Percentiles rank a stretch among this genome's conserved stretches.
These are phyloP conservation scores for Ganaspis brasiliensis DNA, from an alignment of 2,888 invertebrate species.

Conservation along the genomic window DNA sequence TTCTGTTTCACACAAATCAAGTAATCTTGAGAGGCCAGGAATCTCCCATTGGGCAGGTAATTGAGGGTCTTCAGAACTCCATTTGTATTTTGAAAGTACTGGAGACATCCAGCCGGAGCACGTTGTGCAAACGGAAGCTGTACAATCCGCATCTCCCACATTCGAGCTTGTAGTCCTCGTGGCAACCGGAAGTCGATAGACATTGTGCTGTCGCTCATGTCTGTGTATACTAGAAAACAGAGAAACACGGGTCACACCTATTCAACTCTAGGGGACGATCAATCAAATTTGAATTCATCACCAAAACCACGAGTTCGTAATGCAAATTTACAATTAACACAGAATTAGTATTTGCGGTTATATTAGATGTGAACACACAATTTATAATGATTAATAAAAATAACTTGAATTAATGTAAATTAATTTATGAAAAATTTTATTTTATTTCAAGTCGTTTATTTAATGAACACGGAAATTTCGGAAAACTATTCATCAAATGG, in stretches of 20 bases:
- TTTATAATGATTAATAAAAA: too few species aligned
- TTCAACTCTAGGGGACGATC: neutral
- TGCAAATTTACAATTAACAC: neutral
- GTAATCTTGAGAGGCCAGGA: slow-evolving; percentile 90
- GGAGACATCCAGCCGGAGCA: slow-evolving; percentile 89
- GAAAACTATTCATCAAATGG: too few species aligned
- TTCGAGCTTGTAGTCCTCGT: slow-evolving; percentile 85
- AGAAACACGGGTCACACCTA: neutral
- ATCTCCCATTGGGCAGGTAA: slow-evolving; percentile 91
- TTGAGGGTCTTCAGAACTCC: slow-evolving; percentile 89
- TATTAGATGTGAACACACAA: too few species aligned
- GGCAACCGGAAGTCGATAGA: slow-evolving; percentile 82
- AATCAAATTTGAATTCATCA: slow-evolving; percentile 18
- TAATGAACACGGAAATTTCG: too few species aligned
- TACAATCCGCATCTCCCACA: slow-evolving; percentile 90
- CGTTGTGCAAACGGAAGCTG: slow-evolving; percentile 90
- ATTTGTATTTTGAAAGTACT: slow-evolving; percentile 85
- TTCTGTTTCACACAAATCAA: slow-evolving; percentile 88
- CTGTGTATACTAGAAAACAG: slow-evolving; percentile 85
- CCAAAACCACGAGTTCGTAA: neutral
- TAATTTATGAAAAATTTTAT: too few species aligned
- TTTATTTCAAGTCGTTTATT: too few species aligned
- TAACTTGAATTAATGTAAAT: too few species aligned
- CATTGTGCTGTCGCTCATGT: slow-evolving; percentile 83
- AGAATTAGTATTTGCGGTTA: neutral